These are phyloP conservation scores for Drosophila neocordata DNA, from an alignment of 1,140 invertebrate genomes.

Conservation along the genomic window DNA sequence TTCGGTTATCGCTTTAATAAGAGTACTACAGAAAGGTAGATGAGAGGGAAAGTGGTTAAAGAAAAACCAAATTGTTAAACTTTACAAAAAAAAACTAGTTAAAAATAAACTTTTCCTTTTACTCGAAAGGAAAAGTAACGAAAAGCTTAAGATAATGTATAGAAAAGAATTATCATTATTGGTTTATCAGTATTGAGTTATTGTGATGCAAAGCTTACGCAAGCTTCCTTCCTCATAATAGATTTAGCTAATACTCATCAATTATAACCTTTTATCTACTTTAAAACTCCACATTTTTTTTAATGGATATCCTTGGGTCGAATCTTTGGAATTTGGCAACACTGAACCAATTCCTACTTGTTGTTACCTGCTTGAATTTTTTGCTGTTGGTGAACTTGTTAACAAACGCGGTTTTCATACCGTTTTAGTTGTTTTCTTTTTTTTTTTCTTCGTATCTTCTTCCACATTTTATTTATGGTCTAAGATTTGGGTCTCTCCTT, in stretches of 20 bases:
- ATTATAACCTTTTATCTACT: no score
- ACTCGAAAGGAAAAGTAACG: no score
- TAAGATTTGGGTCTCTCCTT: conserved; percentile 67
- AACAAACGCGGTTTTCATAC: conserved; percentile 68
- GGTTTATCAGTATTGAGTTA: no score
- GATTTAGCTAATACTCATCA: no score
- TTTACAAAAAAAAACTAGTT: no score
- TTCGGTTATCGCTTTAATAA: background rate
- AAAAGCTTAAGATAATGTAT: no score
- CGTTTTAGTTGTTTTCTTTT: conserved; percentile 34
- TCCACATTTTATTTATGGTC: conserved; percentile 64
- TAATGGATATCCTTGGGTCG: background rate
- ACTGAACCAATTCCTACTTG: conserved; percentile 6
- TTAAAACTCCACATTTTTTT: no score
- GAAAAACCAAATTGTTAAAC: no score
- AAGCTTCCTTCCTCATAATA: no score
- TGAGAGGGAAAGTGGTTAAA: background rate
- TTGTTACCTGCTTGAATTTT: conserved; percentile 59
- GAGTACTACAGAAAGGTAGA: background rate
- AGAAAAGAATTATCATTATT: no score
- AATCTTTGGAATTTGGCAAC: background rate
- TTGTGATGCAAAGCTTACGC: no score
- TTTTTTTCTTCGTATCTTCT: conserved; percentile 51
- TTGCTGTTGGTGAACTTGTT: conserved; percentile 72
- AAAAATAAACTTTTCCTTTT: no score